Evolutionary conservation across 2,797 vertebrate species (phyloP).

Genomic region (Gymnoscopelus microlampas): DNA sequence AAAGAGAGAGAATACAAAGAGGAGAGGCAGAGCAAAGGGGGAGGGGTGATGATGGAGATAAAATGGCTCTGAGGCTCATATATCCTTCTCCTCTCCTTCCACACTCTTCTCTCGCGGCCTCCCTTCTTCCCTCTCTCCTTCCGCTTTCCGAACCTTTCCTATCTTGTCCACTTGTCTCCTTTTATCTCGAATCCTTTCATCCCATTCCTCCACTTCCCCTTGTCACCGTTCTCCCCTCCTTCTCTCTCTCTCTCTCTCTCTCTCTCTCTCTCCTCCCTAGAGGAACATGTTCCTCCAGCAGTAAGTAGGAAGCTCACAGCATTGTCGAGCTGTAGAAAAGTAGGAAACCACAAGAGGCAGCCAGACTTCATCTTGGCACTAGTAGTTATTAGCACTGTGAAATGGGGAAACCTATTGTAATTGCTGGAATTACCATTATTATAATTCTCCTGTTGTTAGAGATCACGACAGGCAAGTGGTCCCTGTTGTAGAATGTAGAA

Average conservation of each 20-base stretch:
- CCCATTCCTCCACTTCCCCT: no score
- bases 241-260: constrained; percentile 4
- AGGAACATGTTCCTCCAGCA: constrained; percentile 62
- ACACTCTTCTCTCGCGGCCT: neutral
- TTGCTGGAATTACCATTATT: no score
- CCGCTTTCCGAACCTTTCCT: neutral
- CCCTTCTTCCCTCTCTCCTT: neutral
- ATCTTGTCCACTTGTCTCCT: no score
- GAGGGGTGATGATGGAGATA: constrained; percentile 66
- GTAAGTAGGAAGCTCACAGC: constrained; percentile 48
- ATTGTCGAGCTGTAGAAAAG: constrained; percentile 47
- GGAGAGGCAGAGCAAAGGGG: constrained; percentile 35
- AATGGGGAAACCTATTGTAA: no score
- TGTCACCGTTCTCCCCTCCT: constrained; percentile 11
- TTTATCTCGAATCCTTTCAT: no score
- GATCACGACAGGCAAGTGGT: no score
- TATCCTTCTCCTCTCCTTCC: constrained; percentile 45
- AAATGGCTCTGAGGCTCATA: constrained; percentile 61
- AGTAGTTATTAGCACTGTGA: no score
- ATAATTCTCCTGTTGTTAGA: no score
- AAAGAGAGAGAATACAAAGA: constrained; percentile 33
- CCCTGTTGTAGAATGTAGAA: no score
- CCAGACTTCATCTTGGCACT: constrained; percentile 29
- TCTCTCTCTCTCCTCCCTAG: neutral
- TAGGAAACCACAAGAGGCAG: constrained; percentile 42